Conservation (phyloP, 2,797 vertebrate genomes). For the Pithecia hirsuta region DNA sequence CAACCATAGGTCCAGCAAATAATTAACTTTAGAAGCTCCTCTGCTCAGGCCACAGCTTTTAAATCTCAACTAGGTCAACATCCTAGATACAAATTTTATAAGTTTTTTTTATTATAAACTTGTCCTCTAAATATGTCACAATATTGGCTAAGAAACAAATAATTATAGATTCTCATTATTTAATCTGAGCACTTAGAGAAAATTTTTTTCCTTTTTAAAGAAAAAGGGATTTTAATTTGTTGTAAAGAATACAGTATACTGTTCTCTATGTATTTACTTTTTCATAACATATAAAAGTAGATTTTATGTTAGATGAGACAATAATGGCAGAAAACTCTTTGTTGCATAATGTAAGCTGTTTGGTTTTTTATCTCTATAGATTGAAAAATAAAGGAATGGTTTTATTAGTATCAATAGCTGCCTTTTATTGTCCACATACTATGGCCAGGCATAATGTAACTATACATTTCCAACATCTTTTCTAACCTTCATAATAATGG, state of each 20-base stretch:
- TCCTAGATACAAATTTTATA: background rate
- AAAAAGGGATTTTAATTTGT: constrained; percentile 10
- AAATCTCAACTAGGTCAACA: constrained; percentile 23
- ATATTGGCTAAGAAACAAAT: constrained; percentile 42
- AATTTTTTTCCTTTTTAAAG: background rate
- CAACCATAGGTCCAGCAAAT: background rate
- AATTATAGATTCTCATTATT: background rate
- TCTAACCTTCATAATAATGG: background rate
- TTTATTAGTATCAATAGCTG: background rate
- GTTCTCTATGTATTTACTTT: background rate
- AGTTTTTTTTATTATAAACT: background rate
- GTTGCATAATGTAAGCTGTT: background rate
- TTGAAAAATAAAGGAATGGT: background rate
- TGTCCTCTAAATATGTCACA: background rate
- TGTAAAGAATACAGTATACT: background rate
- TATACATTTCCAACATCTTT: constrained; percentile 20
- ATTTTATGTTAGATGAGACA: constrained; percentile 48
- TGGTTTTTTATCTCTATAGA: background rate
- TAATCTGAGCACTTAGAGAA: constrained; percentile 12
- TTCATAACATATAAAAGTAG: background rate
- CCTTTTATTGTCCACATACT: background rate
- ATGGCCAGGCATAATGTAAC: background rate
- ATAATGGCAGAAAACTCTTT: background rate
- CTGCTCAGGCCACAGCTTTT: background rate
- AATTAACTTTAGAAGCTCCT: background rate